Base-by-base conservation (phyloP, 2,113 vertebrate genomes). In the Vimba vimba region DNA sequence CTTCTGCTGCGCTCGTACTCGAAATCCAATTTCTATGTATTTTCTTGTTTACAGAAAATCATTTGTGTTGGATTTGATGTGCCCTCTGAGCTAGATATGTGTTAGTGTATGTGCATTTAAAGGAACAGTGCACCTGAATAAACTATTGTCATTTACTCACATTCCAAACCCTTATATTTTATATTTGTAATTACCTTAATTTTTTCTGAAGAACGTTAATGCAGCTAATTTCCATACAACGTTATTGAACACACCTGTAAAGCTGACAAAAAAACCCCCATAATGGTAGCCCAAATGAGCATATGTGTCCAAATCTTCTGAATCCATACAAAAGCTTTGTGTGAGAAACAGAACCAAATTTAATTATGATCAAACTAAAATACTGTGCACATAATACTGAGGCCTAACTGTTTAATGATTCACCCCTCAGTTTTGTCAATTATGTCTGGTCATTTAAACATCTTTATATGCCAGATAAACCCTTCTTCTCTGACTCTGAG, bases 21-120 rank as follows among this genome's bases (percentile, higher is more conserved):
- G 0, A 71, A 88, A 88, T 87, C 87, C 86, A 77, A 86, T 86
- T 86, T 87, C 89, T 47, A 68, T 75, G 71, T 78, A 79, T 52
- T 86, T 83, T 77, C 66, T 85, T 77, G 52, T 77, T 81, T 82
- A 86, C 60, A 66, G 78, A 76, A 86, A 33, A 84, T 77, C 39
- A 27, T 43, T 17, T 21, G 69, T 68, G 45, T 36, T 82, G 6
- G 79, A 25, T 82, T 74, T 50, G 66, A 86, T 64, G 52, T 82
- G 74, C 79, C 71, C 77, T 85, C 76, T 21, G 36, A 23, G 64
- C 36, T n/a, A 62, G 60, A 21, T 39, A 52, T 68, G 9, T 39
- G 33, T 15, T 39, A 12, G 52, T 71, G 50, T 43, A 12, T 39
- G 59, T 47, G n/a, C 11, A 6, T 52, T 60, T 77, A 62, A 47